Percentiles rank a stretch among this genome's conserved stretches.
Conservation (phyloP, 2,797 vertebrate genomes). For the Spatula versicolor region DNA sequence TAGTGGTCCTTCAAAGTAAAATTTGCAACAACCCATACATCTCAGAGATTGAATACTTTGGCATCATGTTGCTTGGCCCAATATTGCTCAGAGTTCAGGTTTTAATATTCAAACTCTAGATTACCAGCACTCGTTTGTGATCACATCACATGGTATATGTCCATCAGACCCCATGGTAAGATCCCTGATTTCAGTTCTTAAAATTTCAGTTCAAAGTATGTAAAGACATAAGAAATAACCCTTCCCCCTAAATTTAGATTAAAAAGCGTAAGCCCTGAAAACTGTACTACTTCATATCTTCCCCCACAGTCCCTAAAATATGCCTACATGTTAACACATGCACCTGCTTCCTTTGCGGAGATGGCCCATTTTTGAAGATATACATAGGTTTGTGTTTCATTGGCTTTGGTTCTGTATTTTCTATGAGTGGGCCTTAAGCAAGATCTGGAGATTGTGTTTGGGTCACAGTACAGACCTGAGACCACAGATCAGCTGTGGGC, state of each 20-base stretch:
- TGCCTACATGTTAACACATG: neutral
- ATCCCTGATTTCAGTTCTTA: neutral
- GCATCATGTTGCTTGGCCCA: neutral
- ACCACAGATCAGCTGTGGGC: neutral
- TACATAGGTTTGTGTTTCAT: neutral
- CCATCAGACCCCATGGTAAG: neutral
- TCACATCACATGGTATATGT: neutral
- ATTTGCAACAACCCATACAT: neutral
- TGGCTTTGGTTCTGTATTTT: neutral
- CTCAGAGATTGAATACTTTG: neutral
- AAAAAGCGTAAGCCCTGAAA: neutral
- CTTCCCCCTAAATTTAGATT: neutral
- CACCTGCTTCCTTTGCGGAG: constrained; percentile 26
- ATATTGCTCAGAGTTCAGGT: neutral
- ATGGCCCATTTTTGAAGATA: neutral
- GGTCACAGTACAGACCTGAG: neutral
- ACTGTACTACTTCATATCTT: constrained; percentile 19
- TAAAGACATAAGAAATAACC: neutral
- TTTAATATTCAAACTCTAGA: neutral
- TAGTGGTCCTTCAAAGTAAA: neutral
- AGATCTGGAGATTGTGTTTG: neutral
- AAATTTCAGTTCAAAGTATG: neutral
- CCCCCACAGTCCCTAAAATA: constrained; percentile 31
- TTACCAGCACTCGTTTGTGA: neutral
- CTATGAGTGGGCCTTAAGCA: neutral